Base-by-base conservation (phyloP, 2,797 vertebrate genomes). In the Discoglossus pictus region DNA sequence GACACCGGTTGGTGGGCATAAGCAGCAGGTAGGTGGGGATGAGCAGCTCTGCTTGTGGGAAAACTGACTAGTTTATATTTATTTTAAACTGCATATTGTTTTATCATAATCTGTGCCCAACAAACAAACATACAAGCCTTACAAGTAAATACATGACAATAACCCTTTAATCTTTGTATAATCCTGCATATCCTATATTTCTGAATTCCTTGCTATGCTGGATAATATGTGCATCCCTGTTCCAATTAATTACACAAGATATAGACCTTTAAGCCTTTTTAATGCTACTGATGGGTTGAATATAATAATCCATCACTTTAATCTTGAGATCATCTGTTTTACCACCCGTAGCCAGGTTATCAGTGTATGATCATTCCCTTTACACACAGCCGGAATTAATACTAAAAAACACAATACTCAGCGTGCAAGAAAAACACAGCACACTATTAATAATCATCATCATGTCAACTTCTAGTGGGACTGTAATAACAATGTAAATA, bases 401-500 rank as follows among this genome's bases (percentile, higher is more conserved):
- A n/a, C n/a, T n/a, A n/a, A n/a, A n/a, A n/a, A n/a, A n/a, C 8
- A 17, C 16, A 24, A 23, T 8, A 21, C 25, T 23, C 38, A 34
- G 42, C 16, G 35, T 35, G 39, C 13, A 54, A 44, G 25, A 15
- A 8, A 54, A 44, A 21, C 16, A 15, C 17, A 16, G 8, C 51
- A 55, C 23, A 20, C 12, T 24, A 65, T 65, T 23, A 55, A 65
- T 65, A 54, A 21, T 31, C 40, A 47, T 53, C 40, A 46, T 55
- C 51, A 55, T 54, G n/a, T 10, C n/a, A 7, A 10, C 4, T 13
- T 39, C 7, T 35, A n/a, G n/a, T n/a, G n/a, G n/a, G n/a, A n/a
- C n/a, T n/a, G n/a, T n/a, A n/a, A n/a, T n/a, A n/a, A n/a, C n/a
- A n/a, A n/a, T n/a, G n/a, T n/a, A n/a, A n/a, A n/a, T n/a, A n/a